A percentile compares a stretch with the other conserved stretches of the same genome.
phyloP scores from a whole-genome alignment of 2,113 vertebrate genomes.

The Poecile atricapillus region DNA sequence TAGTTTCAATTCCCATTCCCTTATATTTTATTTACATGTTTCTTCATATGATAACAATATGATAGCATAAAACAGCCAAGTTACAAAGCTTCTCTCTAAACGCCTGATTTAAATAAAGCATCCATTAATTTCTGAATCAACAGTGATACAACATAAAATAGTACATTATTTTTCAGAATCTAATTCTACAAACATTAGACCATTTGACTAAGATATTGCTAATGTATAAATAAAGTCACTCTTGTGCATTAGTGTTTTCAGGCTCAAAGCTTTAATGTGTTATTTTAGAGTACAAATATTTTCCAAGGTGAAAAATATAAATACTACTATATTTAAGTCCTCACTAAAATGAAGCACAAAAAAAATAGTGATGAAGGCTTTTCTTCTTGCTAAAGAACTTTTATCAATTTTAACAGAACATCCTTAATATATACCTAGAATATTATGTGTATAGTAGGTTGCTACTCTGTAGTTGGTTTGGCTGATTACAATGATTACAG shows the following conservation, averaged over 20 bases:
- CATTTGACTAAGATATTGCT: constrained; percentile 48
- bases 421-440: constrained; percentile 5
- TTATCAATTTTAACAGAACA: constrained; percentile 2
- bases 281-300: constrained; percentile 47
- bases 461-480: not conserved
- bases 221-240: constrained; percentile 59
- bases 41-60: not conserved
- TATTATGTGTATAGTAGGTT: not conserved
- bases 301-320: constrained; percentile 27
- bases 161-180: constrained; percentile 33
- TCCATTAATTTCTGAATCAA: constrained; percentile 57
- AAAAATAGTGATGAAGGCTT: not conserved
- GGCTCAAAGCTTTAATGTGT: constrained; percentile 39
- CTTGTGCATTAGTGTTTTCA: constrained; percentile 57
- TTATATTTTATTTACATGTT: constrained; percentile 33
- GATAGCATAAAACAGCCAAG: not conserved
- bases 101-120: constrained; percentile 49
- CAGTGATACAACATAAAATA: constrained; percentile 7
- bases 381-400: constrained; percentile 4
- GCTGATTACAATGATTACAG: constrained; percentile 33
- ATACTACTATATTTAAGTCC: not conserved
- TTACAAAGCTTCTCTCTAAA: constrained; percentile 24
- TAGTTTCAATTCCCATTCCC: constrained; percentile 24
- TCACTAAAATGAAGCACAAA: not conserved
- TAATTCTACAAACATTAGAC: constrained; percentile 36